Conservation (phyloP, 2,113 vertebrate species). For the Microcebus griseorufus region DNA sequence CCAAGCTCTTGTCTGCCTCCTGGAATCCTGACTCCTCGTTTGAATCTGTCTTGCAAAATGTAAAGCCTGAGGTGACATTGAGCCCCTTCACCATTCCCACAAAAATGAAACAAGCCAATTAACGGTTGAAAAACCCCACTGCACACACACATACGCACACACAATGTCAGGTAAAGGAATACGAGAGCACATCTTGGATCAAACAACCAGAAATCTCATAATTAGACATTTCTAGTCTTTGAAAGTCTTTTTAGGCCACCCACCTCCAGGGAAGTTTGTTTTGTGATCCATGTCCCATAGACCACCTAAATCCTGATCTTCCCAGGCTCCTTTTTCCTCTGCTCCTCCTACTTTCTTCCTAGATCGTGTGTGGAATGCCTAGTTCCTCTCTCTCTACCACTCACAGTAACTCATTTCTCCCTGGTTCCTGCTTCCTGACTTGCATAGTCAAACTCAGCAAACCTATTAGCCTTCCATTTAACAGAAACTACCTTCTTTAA, state of each 20-base stretch:
- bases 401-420: neutral
- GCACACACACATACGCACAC: neutral
- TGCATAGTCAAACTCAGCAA: neutral
- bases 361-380: neutral
- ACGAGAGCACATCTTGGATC: neutral
- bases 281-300: neutral
- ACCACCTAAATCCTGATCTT: neutral
- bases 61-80: neutral
- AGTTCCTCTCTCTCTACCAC: neutral
- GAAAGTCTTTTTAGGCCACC: neutral
- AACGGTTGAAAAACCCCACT: neutral
- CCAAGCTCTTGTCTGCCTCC: neutral
- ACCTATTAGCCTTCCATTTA: neutral
- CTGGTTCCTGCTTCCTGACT: neutral
- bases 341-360: neutral
- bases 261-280: neutral
- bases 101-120: neutral
- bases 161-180: neutral
- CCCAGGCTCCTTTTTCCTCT: neutral
- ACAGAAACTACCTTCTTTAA: neutral
- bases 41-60: slow-evolving; percentile 16
- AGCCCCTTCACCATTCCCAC: neutral
- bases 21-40: neutral
- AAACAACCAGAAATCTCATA: neutral
- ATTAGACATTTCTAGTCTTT: neutral